Evolutionary conservation across 2,888 invertebrate genomes (phyloP).

Genomic region (Chrysolina oricalcia): DNA sequence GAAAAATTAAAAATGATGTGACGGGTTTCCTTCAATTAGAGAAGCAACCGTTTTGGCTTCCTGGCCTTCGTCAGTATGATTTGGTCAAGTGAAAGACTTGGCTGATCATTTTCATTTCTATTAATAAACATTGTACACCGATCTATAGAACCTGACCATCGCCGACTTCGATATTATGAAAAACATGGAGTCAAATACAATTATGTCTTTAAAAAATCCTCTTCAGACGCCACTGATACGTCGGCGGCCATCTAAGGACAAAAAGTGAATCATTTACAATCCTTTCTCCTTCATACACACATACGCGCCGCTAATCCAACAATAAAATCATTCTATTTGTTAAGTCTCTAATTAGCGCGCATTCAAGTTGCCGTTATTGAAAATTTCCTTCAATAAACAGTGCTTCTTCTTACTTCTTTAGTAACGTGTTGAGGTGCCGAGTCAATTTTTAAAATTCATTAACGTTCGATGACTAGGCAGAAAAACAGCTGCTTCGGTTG

Average conservation of each 20-base stretch:
- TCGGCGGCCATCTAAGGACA: constrained; percentile 43
- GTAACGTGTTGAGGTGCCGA: constrained; percentile 46
- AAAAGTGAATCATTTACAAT: constrained; percentile 56
- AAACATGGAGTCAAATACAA: too few species aligned
- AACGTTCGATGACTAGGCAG: constrained; percentile 45
- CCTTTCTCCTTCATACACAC: constrained; percentile 33
- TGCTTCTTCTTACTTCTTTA: constrained; percentile 49
- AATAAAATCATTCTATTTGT: constrained; percentile 55
- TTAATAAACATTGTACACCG: too few species aligned
- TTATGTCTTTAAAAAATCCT: neutral
- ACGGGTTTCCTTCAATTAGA: too few species aligned
- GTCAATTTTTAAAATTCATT: constrained; percentile 52
- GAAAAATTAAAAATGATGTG: too few species aligned
- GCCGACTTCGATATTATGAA: too few species aligned
- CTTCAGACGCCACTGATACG: constrained; percentile 34
- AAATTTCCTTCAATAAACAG: constrained; percentile 45
- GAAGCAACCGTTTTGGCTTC: too few species aligned
- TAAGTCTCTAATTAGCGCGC: constrained; percentile 54
- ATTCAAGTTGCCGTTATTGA: constrained; percentile 53
- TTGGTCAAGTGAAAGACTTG: too few species aligned
- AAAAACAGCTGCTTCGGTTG: constrained; percentile 47
- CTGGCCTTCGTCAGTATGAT: too few species aligned
- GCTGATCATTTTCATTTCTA: too few species aligned
- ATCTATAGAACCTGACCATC: too few species aligned
- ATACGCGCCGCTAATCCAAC: constrained; percentile 43